Evolutionary conservation across 2,888 invertebrate species (phyloP).

Genomic region (Tiphia femorata): DNA sequence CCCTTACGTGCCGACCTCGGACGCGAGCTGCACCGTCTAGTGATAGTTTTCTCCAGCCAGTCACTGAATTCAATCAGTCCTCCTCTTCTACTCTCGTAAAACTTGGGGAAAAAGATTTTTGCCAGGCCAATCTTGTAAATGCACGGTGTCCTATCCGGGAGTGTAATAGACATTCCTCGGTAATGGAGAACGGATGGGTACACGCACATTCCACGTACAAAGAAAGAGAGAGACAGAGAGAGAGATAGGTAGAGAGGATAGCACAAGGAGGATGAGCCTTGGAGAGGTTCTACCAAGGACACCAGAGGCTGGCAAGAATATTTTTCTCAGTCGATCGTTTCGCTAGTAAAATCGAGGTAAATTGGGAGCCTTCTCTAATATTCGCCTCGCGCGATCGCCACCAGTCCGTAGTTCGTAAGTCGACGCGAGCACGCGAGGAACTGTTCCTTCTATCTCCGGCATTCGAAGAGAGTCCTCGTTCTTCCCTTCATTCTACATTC

Average conservation of each 20-base stretch:
- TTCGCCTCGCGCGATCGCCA: conserved; percentile 18
- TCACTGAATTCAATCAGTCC: not conserved
- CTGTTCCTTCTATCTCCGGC: conserved; percentile 7
- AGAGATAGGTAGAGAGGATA: conserved; percentile 18
- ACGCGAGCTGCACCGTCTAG: conserved; percentile 64
- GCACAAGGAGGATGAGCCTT: conserved; percentile 6
- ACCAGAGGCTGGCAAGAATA: too few species aligned
- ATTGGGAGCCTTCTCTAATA: conserved; percentile 19
- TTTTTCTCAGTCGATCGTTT: too few species aligned
- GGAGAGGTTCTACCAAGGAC: not conserved
- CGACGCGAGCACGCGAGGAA: conserved; percentile 25
- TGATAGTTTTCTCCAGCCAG: conserved; percentile 10
- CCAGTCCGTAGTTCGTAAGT: conserved; percentile 43
- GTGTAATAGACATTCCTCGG: too few species aligned
- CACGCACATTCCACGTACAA: conserved; percentile 40
- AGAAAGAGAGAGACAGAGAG: not conserved
- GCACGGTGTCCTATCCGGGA: too few species aligned
- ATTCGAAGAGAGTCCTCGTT: too few species aligned
- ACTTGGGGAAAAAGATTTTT: too few species aligned
- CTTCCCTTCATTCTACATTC: conserved; percentile 15
- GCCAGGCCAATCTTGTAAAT: too few species aligned
- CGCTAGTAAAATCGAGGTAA: conserved; percentile 15
- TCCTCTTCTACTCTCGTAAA: not conserved
- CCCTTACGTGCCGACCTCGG: conserved; percentile 60
- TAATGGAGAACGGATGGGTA: conserved; percentile 7